These are phyloP conservation scores for Spinus pinus DNA, from an alignment of 2,797 vertebrate species.

Conservation along the genomic window DNA sequence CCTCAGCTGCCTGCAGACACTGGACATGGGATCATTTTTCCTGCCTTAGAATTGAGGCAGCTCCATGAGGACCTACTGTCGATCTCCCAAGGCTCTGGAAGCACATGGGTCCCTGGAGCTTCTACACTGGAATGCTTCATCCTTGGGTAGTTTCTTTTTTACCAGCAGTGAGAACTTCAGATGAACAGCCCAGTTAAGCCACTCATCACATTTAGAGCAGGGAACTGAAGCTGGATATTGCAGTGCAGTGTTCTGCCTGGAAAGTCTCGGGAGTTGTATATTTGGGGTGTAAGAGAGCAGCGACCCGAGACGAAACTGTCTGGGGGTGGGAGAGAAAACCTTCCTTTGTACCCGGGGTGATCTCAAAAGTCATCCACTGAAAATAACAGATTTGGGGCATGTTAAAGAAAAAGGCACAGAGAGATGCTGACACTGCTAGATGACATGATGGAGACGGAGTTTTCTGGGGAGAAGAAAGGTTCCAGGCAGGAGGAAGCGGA, in stretches of 20 bases:
- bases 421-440: background rate
- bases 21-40: background rate
- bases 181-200: background rate
- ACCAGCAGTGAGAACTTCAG: background rate
- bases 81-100: background rate
- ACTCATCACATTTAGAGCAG: background rate
- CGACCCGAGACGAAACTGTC: fast-evolving
- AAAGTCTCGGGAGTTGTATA: background rate
- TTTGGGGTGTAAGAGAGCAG: background rate
- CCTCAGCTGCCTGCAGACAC: background rate
- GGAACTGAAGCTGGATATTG: background rate
- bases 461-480: background rate
- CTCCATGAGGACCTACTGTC: background rate
- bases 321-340: background rate
- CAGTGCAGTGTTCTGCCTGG: background rate
- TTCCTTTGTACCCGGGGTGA: background rate
- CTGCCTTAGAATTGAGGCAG: background rate
- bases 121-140: fast-evolving
- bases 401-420: background rate
- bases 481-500: background rate
- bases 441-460: background rate
- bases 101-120: background rate
- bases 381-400: background rate
- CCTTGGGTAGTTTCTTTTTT: background rate
- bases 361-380: background rate